These are phyloP conservation scores for Lamellibrachia luymesi DNA, from an alignment of 1,140 invertebrate genomes.

Conservation along the genomic window DNA sequence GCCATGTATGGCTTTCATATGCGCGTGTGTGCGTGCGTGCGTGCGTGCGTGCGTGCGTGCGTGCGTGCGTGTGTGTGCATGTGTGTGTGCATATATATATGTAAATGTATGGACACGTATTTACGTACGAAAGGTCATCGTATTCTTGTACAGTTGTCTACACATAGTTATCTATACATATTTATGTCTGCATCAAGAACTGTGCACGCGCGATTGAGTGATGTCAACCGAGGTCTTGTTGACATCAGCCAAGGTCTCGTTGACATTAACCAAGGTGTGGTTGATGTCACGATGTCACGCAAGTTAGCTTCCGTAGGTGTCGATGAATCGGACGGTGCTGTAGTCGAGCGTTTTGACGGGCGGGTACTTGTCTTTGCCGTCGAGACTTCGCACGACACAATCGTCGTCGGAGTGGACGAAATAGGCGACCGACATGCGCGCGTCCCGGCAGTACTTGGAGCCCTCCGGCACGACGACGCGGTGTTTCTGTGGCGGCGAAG, in stretches of 20 bases:
- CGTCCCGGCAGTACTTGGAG: too few species aligned
- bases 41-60: neutral
- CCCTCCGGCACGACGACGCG: constrained; percentile 7
- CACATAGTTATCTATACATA: too few species aligned
- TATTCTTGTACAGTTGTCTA: too few species aligned
- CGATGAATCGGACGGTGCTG: neutral
- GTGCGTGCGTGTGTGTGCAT: neutral
- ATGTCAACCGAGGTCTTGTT: neutral
- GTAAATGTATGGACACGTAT: too few species aligned
- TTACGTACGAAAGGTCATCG: too few species aligned
- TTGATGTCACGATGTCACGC: neutral
- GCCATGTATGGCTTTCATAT: too few species aligned
- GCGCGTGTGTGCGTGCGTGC: neutral
- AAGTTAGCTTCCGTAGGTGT: neutral
- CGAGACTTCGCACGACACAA: neutral
- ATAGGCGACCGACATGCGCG: neutral
- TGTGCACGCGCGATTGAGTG: neutral
- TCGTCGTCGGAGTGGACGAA: constrained; percentile 13
- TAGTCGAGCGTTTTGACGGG: neutral
- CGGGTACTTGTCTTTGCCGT: neutral
- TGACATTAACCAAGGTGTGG: neutral
- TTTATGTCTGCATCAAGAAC: too few species aligned
- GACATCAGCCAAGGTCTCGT: neutral
- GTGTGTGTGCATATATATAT: neutral
- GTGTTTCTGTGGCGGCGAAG: neutral